A percentile compares a stretch with the other conserved stretches of the same genome.
phyloP scores from a whole-genome alignment of 2,888 invertebrate species.

The Chrysodeixis includens region DNA sequence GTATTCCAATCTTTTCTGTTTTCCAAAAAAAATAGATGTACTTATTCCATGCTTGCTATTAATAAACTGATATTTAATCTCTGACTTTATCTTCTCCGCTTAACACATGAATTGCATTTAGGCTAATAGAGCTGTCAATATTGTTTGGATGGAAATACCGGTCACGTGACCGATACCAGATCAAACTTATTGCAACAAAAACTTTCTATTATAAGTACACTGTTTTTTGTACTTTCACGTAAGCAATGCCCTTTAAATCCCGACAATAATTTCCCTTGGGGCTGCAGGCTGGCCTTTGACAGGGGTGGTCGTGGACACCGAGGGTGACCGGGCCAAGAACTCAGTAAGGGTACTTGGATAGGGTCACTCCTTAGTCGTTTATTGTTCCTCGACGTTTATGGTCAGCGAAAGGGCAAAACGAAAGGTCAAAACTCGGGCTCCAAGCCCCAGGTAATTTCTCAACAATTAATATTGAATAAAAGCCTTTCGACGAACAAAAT shows the following conservation, averaged over 20 bases:
- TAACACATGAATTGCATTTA: slow-evolving; percentile 37
- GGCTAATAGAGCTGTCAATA: slow-evolving; percentile 63
- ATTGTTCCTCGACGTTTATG: slow-evolving; percentile 88
- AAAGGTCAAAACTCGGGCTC: slow-evolving; percentile 77
- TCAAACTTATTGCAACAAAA: slow-evolving; percentile 74
- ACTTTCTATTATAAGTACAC: slow-evolving; percentile 81
- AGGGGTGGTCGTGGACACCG: slow-evolving; percentile 85
- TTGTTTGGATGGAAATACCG: slow-evolving; percentile 49
- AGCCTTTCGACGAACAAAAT: slow-evolving; percentile 61
- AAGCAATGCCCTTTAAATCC: slow-evolving; percentile 89
- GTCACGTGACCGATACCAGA: slow-evolving; percentile 81
- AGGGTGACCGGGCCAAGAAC: slow-evolving; percentile 82
- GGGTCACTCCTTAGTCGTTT: slow-evolving; percentile 84
- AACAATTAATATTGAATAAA: slow-evolving; percentile 78
- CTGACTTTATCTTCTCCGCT: slow-evolving; percentile 18
- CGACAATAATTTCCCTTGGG: slow-evolving; percentile 89
- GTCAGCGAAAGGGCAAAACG: slow-evolving; percentile 83
- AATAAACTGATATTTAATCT: too few relatives aligned
- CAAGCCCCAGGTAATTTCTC: slow-evolving; percentile 75
- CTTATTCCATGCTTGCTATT: too few relatives aligned
- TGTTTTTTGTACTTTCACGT: slow-evolving; percentile 84
- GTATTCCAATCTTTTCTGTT: background rate
- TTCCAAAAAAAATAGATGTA: background rate
- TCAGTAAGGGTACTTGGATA: slow-evolving; percentile 76
- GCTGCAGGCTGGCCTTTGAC: slow-evolving; percentile 84